Evolutionary conservation across 2,888 invertebrate genomes (phyloP).

Genomic region (Drepana falcataria): DNA sequence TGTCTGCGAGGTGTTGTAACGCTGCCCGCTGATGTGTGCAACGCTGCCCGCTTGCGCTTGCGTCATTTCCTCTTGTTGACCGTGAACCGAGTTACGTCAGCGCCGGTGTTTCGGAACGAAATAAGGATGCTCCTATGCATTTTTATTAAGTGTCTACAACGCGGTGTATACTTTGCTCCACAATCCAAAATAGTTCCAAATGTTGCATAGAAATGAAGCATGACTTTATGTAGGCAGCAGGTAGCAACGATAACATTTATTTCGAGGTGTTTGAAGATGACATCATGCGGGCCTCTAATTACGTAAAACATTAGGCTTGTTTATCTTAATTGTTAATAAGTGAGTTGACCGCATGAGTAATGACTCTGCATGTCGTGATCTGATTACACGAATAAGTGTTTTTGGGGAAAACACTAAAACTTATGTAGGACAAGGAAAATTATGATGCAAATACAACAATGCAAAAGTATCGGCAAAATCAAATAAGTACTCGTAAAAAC

Average conservation of each 20-base stretch:
- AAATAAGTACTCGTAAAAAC: conserved; percentile 10
- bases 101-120: conserved; percentile 45
- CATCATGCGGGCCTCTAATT: conserved; percentile 34
- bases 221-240: not conserved
- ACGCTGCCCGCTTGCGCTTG: conserved; percentile 47
- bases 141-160: conserved; percentile 21
- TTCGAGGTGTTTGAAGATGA: conserved; percentile 36
- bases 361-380: not conserved
- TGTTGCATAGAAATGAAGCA: too few species aligned
- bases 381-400: not conserved
- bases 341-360: conserved; percentile 4
- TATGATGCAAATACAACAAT: not conserved
- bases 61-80: conserved; percentile 76
- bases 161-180: conserved; percentile 40
- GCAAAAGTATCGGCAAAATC: not conserved
- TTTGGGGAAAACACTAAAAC: not conserved
- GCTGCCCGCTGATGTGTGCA: conserved; percentile 36
- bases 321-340: conserved; percentile 19
- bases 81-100: conserved; percentile 75
- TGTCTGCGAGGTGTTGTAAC: conserved; percentile 48
- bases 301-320: conserved; percentile 24
- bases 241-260: conserved; percentile 24
- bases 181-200: conserved; percentile 2
- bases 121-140: conserved; percentile 61
- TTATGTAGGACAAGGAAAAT: not conserved